Percentiles rank a stretch among this genome's conserved stretches.
phyloP scores from a whole-genome alignment of 2,113 vertebrate genomes.

The Phodopus roborovskii region DNA sequence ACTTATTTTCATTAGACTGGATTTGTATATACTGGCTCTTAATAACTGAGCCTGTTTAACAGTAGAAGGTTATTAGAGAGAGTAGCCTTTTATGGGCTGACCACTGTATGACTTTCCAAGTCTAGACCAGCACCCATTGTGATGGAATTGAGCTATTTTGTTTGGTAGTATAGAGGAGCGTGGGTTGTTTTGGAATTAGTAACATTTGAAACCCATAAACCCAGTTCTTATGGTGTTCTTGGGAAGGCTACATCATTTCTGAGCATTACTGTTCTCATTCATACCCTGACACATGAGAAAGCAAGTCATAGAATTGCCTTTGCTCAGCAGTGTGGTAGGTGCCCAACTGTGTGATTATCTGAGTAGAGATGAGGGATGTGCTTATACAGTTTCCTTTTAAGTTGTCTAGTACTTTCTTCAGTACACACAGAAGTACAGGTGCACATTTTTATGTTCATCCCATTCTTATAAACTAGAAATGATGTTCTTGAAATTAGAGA shows the following conservation, averaged over 20 bases:
- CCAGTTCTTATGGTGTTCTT: neutral
- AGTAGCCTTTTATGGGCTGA: neutral
- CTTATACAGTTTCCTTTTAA: neutral
- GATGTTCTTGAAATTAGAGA: neutral
- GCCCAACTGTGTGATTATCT: neutral
- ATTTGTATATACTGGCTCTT: conserved; percentile 21
- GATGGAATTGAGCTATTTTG: conserved; percentile 1
- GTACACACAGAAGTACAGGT: neutral
- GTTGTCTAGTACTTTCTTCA: conserved; percentile 6
- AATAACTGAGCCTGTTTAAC: neutral
- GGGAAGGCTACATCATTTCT: neutral
- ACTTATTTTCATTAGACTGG: neutral
- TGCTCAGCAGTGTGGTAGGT: neutral
- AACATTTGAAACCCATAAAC: neutral
- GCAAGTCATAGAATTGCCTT: neutral
- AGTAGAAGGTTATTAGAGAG: neutral
- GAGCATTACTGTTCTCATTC: neutral
- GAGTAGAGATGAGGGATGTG: neutral
- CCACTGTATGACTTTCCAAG: conserved; percentile 33
- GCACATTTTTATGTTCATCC: neutral
- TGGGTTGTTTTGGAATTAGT: neutral
- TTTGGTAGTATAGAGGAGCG: neutral
- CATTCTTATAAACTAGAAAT: conserved; percentile 16
- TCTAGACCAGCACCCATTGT: neutral
- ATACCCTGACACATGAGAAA: conserved; percentile 15